Evolutionary conservation across 2,888 invertebrate species (phyloP), one percentile per base, ranked within the genome.

Genomic region (Piscicola geometra): DNA sequence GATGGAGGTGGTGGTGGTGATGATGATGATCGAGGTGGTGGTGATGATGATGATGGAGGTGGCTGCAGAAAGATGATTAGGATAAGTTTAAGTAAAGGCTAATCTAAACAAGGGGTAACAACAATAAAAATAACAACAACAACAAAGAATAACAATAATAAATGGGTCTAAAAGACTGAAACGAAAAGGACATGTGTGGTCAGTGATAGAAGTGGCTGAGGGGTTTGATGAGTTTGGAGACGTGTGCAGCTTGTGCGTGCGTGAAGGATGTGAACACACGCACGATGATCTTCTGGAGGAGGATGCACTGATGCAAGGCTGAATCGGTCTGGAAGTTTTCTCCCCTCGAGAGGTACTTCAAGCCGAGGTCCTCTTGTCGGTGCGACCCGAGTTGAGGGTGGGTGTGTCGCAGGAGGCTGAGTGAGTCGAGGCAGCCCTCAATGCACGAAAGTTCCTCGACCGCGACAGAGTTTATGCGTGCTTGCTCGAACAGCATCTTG

Each of bases 211-310:
- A 41, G 41, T 41, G 41, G 41, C 5, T 3, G 25, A 21, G 3
- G n/a, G 60, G 60, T 25, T 56, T 56, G 21, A 56, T 56, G 60
- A 56, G 60, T 56, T 56, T 56, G 21, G 60, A 15, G n/a, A 56
- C n/a, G 3, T 15, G 9, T 5, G 25, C n/a, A 56, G n/a, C 60
- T 56, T 56, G 60, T 15, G 5, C 15, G n/a, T 9, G 21, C 3
- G 60, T 5, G n/a, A 56, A n/a, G 25, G 12, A 21, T 15, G 12
- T 56, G 60, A 56, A 21, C 21, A 56, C n/a, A 5, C 60, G n/a
- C 15, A 56, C 60, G n/a, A 56, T 15, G 5, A 56, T 56, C 3
- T 21, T 5, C 60, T 56, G 60, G 25, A 56, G 60, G 60, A 25
- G 21, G 25, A 56, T 56, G 60, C 12, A 56, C 15, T 56, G 60